Conservation (phyloP, 23 tunicate genomes). For the Styela clava region DNA sequence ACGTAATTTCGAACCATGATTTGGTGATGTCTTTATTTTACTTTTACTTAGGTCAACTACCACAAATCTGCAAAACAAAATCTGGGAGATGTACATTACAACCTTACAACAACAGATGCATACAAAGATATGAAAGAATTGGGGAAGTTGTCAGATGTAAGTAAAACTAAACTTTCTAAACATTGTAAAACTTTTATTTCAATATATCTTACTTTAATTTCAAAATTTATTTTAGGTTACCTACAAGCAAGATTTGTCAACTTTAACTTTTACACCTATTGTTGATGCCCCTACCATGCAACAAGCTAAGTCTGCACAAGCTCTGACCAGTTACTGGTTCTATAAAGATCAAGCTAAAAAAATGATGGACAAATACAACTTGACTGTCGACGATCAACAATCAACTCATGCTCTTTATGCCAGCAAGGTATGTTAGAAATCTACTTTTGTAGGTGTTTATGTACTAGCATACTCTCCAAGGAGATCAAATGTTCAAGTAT, state of each 20-base stretch:
- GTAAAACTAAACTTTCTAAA: neutral
- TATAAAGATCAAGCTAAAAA: slow-evolving; percentile 88
- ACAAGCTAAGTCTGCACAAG: slow-evolving; percentile 53
- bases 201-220: too few species aligned
- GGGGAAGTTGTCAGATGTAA: slow-evolving; percentile 63
- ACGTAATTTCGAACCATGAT: too few species aligned
- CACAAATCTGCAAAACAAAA: slow-evolving; percentile 43
- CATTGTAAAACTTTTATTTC: neutral
- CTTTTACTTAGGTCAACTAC: slow-evolving; percentile 35
- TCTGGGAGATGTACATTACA: slow-evolving; percentile 48
- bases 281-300: slow-evolving; percentile 59
- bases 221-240: too few species aligned
- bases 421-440: slow-evolving; percentile 55
- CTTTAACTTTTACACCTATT: slow-evolving; percentile 53
- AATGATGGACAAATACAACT: slow-evolving; percentile 83
- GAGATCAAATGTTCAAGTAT: neutral
- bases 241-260: slow-evolving; percentile 49
- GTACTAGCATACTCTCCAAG: too few species aligned
- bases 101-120: slow-evolving; percentile 57
- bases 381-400: slow-evolving; percentile 58
- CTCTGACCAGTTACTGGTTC: slow-evolving; percentile 73
- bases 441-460: neutral
- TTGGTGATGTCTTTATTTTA: neutral
- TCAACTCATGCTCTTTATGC: slow-evolving; percentile 70
- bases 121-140: slow-evolving; percentile 50